Evolutionary conservation across 2,797 vertebrate genomes (phyloP).

Genomic region (Myiothlypis coronata): DNA sequence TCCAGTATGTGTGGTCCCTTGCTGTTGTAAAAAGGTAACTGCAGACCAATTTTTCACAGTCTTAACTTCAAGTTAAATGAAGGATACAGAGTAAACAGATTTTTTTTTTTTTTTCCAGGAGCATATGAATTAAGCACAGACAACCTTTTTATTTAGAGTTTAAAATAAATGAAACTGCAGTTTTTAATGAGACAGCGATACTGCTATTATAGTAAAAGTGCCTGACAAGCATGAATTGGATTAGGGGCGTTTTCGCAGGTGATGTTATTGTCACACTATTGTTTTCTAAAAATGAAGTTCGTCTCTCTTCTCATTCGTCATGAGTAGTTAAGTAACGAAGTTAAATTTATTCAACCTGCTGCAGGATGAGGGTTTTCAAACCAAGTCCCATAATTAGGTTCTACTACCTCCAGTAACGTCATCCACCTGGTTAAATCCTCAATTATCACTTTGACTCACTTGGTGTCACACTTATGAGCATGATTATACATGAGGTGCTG

Average conservation of each 20-base stretch:
- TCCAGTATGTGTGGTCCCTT: not conserved
- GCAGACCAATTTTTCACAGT: not conserved
- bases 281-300: not conserved
- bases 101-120: not conserved
- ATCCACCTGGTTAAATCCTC: not conserved
- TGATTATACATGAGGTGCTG: conserved; percentile 11
- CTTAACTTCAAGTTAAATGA: not conserved
- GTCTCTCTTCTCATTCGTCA: not conserved
- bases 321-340: not conserved
- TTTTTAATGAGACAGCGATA: not conserved
- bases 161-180: not conserved
- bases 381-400: not conserved
- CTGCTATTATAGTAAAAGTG: not conserved
- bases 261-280: not conserved
- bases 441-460: not conserved
- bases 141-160: not conserved
- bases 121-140: not conserved
- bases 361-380: not conserved
- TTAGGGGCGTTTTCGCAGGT: not conserved
- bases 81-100: not conserved
- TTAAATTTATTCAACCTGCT: not conserved
- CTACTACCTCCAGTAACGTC: not conserved
- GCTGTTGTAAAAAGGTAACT: not conserved
- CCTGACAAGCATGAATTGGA: not conserved
- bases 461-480: not conserved